Evolutionary conservation across 2,888 invertebrate species (phyloP), one percentile per base, ranked within the genome.

Genomic region (Agrochola macilenta): DNA sequence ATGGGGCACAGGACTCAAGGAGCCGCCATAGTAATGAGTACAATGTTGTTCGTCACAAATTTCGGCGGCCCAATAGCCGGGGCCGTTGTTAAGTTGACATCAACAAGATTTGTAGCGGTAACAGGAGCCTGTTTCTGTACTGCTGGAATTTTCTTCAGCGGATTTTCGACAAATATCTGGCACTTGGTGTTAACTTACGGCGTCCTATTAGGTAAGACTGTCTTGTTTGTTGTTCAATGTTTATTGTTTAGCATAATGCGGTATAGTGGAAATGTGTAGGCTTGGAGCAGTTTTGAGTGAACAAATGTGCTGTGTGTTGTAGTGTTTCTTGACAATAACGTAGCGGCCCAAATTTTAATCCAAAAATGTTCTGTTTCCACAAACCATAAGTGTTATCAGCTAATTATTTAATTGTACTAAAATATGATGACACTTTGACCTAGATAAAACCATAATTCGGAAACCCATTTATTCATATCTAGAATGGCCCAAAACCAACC

Each of bases 41-140:
- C 98, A 0, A 97, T 97, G 95, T 97, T 98, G 78, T 97, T 97
- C 87, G 96, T 97, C 63, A 95, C 97, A 46, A 98, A 97, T 91
- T 97, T 97, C 84, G 97, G 97, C 30, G 98, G 98, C 8, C 96
- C 98, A 0, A 95, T 98, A 80, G 98, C 98, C 23, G 98, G 98
- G 0, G 98, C 98, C 0, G 93, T 98, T 65, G 97, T 98, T 69
- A 97, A 97, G 89, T 83, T 95, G 73, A 95, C 95, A 23, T 95
- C 95, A 8, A 92, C 96, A 26, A 93, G 97, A 91, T 92, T 94
- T 79, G 96, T 97, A 17, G 95, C 96, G 5, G 94, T 97, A 4
- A 76, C 88, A 0, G 97, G 96, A 70, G 95, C 96, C 1, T 90
- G 92, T 63, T 93, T 91, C 30, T 95, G 96, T 82, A 95, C 95